Percentiles rank a stretch among this genome's conserved stretches.
These are phyloP conservation scores for Ormyrus rosae DNA, from an alignment of 2,888 invertebrate species.

Conservation along the genomic window DNA sequence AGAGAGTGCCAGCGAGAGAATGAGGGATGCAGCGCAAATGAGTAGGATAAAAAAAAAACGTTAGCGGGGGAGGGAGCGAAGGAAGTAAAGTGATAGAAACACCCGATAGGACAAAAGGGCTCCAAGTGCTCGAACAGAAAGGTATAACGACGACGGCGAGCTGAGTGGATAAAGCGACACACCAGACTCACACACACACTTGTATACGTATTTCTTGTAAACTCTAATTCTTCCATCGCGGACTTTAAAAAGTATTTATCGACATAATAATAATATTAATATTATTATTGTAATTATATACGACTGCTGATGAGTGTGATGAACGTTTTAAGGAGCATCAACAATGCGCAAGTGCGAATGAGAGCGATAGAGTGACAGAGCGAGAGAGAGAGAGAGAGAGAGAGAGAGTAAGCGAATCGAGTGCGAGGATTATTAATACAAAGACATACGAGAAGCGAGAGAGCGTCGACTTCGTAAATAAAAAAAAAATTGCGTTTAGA, in stretches of 20 bases:
- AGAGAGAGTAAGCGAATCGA: constrained; percentile 52
- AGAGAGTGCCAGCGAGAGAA: constrained; percentile 42
- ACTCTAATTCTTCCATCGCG: constrained; percentile 80
- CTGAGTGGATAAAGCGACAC: constrained; percentile 53
- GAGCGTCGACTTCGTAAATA: constrained; percentile 38
- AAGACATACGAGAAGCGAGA: constrained; percentile 33
- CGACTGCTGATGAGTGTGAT: constrained; percentile 74
- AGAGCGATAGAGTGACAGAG: constrained; percentile 52
- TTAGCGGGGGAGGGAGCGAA: neutral
- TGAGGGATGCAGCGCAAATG: constrained; percentile 33
- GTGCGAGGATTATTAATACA: constrained; percentile 54
- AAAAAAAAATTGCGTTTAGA: constrained; percentile 54
- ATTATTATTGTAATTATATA: constrained; percentile 76
- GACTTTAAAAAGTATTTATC: constrained; percentile 76
- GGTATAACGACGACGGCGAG: constrained; percentile 51
- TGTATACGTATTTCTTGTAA: constrained; percentile 86
- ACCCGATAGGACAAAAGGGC: constrained; percentile 31
- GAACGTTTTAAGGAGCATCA: constrained; percentile 63
- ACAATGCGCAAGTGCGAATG: constrained; percentile 52
- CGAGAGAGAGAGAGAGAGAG: constrained; percentile 53
- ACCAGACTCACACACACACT: constrained; percentile 76
- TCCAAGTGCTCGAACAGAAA: constrained; percentile 40
- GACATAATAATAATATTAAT: constrained; percentile 75
- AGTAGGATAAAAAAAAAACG: constrained; percentile 6
- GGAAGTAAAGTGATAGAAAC: constrained; percentile 52